These are phyloP conservation scores for Falco columbarius DNA, from an alignment of 2,797 vertebrate genomes.

Conservation along the genomic window DNA sequence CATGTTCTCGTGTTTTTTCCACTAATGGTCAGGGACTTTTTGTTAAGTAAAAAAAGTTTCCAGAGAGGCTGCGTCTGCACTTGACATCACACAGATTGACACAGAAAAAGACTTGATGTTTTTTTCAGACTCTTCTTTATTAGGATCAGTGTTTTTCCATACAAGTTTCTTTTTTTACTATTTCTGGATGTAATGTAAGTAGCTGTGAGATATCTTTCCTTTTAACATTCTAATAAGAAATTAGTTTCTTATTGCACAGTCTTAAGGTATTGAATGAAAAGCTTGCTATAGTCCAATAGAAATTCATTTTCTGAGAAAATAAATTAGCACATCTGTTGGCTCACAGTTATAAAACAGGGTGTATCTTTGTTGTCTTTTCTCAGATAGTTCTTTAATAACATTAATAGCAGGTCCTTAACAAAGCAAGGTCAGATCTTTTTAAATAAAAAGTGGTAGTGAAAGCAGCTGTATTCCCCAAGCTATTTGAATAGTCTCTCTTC, in stretches of 20 bases:
- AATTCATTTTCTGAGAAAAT: neutral
- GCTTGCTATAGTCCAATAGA: neutral
- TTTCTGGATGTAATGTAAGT: neutral
- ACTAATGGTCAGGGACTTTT: neutral
- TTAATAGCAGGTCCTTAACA: neutral
- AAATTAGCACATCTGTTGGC: neutral
- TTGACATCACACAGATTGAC: neutral
- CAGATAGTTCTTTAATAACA: neutral
- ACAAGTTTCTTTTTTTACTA: neutral
- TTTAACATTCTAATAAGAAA: neutral
- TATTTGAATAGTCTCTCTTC: neutral
- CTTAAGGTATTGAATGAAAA: neutral
- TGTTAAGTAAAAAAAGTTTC: neutral
- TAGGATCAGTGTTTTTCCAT: neutral
- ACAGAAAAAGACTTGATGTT: neutral
- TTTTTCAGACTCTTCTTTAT: neutral
- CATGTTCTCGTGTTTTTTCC: neutral
- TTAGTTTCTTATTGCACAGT: neutral
- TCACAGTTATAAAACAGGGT: neutral
- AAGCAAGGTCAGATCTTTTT: neutral
- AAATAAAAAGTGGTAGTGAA: neutral
- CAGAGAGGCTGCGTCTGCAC: neutral
- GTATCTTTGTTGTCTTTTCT: neutral
- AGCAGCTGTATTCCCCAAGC: neutral
- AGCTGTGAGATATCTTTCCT: neutral